Conservation (phyloP, 2,113 vertebrate species). For the Galeopterus variegatus region DNA sequence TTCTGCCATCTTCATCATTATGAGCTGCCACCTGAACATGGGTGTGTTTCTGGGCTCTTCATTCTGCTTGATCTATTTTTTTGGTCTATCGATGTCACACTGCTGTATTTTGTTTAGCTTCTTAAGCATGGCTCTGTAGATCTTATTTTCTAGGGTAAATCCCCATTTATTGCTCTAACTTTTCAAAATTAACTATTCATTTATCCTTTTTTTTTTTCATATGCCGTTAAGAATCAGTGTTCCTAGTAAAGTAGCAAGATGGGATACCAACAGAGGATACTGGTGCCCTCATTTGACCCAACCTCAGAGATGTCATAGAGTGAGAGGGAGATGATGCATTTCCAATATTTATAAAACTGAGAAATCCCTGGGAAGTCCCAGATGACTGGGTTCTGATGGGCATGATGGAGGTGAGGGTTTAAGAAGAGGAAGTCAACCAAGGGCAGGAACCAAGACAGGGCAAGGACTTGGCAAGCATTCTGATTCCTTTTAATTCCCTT, state of each 20-base stretch:
- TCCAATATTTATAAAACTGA: background rate
- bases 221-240: background rate
- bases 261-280: background rate
- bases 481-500: background rate
- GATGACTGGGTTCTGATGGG: background rate
- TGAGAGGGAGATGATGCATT: background rate
- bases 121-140: background rate
- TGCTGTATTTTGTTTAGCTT: background rate
- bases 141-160: background rate
- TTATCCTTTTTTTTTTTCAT: background rate
- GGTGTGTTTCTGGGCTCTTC: background rate
- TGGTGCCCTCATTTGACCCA: background rate
- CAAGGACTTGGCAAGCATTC: background rate
- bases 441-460: background rate
- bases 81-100: background rate
- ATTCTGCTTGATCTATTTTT: background rate
- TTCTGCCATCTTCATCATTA: background rate
- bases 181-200: background rate
- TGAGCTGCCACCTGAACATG: background rate
- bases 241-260: background rate
- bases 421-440: background rate
- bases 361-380: background rate
- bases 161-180: background rate
- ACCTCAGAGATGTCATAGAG: background rate
- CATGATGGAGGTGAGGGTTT: background rate